Evolutionary conservation across 2,888 invertebrate species (phyloP).

Genomic region (Drosophila cracens): DNA sequence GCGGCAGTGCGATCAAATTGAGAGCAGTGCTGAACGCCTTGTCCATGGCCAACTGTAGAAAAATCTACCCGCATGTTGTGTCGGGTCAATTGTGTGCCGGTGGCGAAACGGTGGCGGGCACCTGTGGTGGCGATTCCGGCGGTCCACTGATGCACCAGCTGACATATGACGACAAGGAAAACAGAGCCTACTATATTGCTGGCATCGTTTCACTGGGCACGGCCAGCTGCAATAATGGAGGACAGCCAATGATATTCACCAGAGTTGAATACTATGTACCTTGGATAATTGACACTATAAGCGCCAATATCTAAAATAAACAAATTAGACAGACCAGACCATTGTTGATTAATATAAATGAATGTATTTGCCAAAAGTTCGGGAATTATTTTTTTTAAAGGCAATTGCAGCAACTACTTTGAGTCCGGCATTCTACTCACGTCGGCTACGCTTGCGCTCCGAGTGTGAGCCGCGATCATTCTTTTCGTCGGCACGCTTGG

Average conservation of each 20-base stretch:
- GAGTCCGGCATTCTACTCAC: slow-evolving; percentile 48
- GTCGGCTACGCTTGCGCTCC: slow-evolving; percentile 78
- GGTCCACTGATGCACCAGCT: slow-evolving; percentile 52
- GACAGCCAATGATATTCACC: slow-evolving; percentile 52
- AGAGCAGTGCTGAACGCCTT: slow-evolving; percentile 86
- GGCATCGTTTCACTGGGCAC: slow-evolving; percentile 54
- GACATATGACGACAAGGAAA: slow-evolving; percentile 1
- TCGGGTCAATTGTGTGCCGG: slow-evolving; percentile 56
- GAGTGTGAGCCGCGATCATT: slow-evolving; percentile 73
- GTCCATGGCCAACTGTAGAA: slow-evolving; percentile 29
- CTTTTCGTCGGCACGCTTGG: slow-evolving; percentile 87
- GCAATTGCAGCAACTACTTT: slow-evolving; percentile 19
- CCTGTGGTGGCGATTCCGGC: slow-evolving; percentile 59
- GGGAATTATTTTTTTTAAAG: slow-evolving; percentile 29
- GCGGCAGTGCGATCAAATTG: slow-evolving; percentile 86
- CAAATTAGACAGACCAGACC: slow-evolving; percentile 1
- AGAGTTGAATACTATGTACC: slow-evolving; percentile 48
- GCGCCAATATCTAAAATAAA: slow-evolving; percentile 18
- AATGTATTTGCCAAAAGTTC: slow-evolving; percentile 34
- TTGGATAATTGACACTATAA: slow-evolving; percentile 46
- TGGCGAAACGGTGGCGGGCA: slow-evolving; percentile 23
- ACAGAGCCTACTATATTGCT: slow-evolving; percentile 28
- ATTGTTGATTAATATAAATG: slow-evolving; percentile 16
- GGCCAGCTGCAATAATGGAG: slow-evolving; percentile 18
- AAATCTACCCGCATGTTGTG: slow-evolving; percentile 12